Conservation (phyloP, 1,140 invertebrate species). For the Listronotus oregonensis region DNA sequence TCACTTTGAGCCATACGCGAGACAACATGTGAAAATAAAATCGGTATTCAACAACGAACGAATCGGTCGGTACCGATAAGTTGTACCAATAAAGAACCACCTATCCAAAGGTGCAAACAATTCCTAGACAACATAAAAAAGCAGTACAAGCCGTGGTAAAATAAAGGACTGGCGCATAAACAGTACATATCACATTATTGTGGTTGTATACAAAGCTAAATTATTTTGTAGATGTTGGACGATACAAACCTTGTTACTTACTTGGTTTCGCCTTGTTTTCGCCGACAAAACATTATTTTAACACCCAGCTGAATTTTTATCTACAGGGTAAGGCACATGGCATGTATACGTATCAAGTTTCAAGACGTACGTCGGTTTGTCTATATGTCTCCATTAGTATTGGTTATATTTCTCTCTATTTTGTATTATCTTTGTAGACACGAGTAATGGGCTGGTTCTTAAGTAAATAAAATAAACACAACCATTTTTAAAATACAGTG, state of each 20-base stretch:
- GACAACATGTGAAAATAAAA: slow-evolving; percentile 31
- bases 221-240: slow-evolving; percentile 37
- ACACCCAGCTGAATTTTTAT: slow-evolving; percentile 31
- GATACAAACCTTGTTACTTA: slow-evolving; percentile 36
- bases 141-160: slow-evolving; percentile 32
- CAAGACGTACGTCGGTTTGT: too few species aligned
- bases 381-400: too few species aligned
- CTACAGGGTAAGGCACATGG: slow-evolving; percentile 17
- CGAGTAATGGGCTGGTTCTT: too few species aligned
- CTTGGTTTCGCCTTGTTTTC: slow-evolving; percentile 33
- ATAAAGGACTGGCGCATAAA: slow-evolving; percentile 33
- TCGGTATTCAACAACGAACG: slow-evolving; percentile 27
- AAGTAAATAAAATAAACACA: too few species aligned
- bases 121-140: slow-evolving; percentile 32
- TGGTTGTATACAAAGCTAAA: slow-evolving; percentile 37
- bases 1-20: slow-evolving; percentile 7
- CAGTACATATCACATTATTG: slow-evolving; percentile 35
- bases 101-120: slow-evolving; percentile 37
- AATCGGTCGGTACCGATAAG: slow-evolving; percentile 36
- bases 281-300: slow-evolving; percentile 37
- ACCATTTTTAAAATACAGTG: too few species aligned
- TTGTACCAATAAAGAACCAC: slow-evolving; percentile 39
- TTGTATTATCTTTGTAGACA: too few species aligned
- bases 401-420: too few species aligned
- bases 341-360: slow-evolving; percentile 12